A percentile compares a stretch with the other conserved stretches of the same genome.
Conservation (phyloP, 2,797 vertebrate species). For the Urosaurus nigricauda region DNA sequence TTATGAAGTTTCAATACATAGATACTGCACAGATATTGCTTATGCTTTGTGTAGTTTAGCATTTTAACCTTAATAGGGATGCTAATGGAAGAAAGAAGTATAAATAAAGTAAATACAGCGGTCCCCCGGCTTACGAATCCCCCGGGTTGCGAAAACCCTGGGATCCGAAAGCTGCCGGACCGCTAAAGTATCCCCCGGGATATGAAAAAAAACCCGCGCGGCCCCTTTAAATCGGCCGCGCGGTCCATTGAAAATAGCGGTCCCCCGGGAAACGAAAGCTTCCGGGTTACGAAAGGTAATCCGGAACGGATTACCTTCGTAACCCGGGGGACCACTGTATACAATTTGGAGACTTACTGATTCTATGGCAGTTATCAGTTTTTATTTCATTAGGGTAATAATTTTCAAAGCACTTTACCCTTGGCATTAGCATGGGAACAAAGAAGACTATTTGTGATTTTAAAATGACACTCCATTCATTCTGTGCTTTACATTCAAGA, state of each 20-base stretch:
- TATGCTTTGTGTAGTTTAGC: not conserved
- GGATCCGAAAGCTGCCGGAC: too few relatives aligned
- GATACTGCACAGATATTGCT: not conserved
- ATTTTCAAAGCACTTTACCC: not conserved
- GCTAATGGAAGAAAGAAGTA: not conserved
- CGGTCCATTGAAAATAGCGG: too few relatives aligned
- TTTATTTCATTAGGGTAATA: conserved; percentile 32
- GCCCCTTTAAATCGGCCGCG: too few relatives aligned
- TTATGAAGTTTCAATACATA: too few relatives aligned
- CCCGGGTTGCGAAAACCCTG: too few relatives aligned
- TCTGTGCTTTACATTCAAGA: not conserved
- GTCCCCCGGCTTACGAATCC: too few relatives aligned
- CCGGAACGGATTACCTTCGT: too few relatives aligned
- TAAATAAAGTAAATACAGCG: not conserved
- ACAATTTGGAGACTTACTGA: not conserved
- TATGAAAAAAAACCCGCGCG: too few relatives aligned
- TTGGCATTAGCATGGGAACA: not conserved
- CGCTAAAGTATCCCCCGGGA: too few relatives aligned
- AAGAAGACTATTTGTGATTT: not conserved
- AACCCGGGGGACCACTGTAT: too few relatives aligned
- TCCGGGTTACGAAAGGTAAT: too few relatives aligned
- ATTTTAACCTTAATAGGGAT: not conserved
- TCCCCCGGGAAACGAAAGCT: too few relatives aligned
- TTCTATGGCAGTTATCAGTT: not conserved
- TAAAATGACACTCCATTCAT: not conserved